Percentiles rank a stretch among this genome's conserved stretches.
Conservation (phyloP, 2,888 invertebrate species). For the Nemurella pictetii region DNA sequence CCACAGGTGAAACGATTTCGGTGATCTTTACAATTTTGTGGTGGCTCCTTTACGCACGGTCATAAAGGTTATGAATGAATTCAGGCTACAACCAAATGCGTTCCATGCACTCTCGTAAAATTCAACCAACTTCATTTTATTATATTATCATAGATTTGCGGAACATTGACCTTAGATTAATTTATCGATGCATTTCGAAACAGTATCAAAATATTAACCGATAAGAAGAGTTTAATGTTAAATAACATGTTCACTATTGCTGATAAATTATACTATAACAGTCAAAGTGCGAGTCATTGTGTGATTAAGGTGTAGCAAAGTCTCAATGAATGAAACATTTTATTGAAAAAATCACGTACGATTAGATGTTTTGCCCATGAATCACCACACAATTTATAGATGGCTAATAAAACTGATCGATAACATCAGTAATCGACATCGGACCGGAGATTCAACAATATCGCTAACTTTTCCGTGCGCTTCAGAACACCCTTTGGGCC, state of each 20-base stretch:
- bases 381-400: neutral
- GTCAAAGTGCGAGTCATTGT: neutral
- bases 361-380: neutral
- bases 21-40: neutral
- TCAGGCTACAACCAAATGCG: neutral
- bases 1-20: neutral
- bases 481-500: neutral
- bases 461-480: neutral
- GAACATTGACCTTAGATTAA: slow-evolving; percentile 13
- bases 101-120: neutral
- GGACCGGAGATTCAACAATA: neutral
- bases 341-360: too few relatives aligned
- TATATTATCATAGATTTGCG: too few relatives aligned
- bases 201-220: neutral
- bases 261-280: neutral
- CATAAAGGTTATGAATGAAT: neutral
- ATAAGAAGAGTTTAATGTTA: neutral
- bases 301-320: neutral
- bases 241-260: neutral
- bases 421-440: neutral
- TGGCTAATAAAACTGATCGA: too few relatives aligned
- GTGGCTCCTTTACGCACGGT: neutral
- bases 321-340: neutral
- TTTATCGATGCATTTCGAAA: neutral
- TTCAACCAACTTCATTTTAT: too few relatives aligned